These are phyloP conservation scores for Propithecus perrieri DNA, from an alignment of 2,797 vertebrate genomes.

Conservation along the genomic window DNA sequence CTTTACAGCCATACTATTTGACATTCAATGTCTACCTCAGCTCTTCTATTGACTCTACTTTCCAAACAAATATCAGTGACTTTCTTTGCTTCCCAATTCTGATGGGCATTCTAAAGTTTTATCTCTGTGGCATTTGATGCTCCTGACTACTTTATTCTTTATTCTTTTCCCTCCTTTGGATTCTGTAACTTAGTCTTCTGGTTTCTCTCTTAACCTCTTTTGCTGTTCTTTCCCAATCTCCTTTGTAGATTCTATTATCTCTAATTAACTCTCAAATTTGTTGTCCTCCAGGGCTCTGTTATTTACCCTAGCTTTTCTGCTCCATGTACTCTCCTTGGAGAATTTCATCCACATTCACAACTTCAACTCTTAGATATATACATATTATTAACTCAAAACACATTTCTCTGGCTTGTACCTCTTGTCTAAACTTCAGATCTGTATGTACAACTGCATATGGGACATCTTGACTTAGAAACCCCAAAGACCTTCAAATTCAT, in stretches of 20 bases:
- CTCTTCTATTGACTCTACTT: background rate
- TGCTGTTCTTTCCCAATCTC: background rate
- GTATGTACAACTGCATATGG: background rate
- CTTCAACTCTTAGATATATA: background rate
- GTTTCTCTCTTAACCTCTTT: background rate
- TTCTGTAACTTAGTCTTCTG: background rate
- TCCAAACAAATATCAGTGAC: background rate
- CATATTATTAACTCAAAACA: background rate
- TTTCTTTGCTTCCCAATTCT: background rate
- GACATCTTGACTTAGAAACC: background rate
- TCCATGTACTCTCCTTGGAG: background rate
- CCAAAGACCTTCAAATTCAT: background rate
- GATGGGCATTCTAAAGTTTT: background rate
- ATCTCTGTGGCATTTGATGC: background rate
- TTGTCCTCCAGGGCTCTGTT: background rate
- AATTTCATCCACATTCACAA: background rate
- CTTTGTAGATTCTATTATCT: background rate
- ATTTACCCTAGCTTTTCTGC: background rate
- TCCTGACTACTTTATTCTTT: background rate
- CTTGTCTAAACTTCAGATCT: background rate
- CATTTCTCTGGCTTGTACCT: background rate
- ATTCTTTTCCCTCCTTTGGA: background rate
- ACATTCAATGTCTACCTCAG: background rate
- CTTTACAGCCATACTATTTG: background rate
- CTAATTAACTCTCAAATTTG: background rate